Evolutionary conservation across 2,113 vertebrate species (phyloP), one percentile per base, ranked within the genome.

Genomic region (Halichoeres trimaculatus): DNA sequence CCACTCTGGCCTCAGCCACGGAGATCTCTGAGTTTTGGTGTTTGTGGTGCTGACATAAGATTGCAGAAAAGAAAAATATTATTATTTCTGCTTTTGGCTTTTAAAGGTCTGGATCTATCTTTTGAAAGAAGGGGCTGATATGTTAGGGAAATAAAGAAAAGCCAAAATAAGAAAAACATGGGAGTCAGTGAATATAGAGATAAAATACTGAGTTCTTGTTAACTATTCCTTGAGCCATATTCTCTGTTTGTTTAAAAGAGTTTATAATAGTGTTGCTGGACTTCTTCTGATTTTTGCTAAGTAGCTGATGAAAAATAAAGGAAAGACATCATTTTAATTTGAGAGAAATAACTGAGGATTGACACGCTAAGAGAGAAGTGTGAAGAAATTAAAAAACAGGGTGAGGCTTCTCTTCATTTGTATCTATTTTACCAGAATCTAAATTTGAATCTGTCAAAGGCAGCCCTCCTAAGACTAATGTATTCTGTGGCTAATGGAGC

Each of bases 401-500:
- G 40, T 40, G 43, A 70, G 41, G 74, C 40, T 13, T 86, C 70
- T 52, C 48, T 70, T 81, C 36, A 63, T 77, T 85, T 73, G 60
- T 58, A 71, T 85, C 63, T 85, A 68, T 83, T 90, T 84, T 48
- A 86, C 70, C 65, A 83, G 75, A 84, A 76, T 81, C 80, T 73
- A 70, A 85, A 86, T 84, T 80, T 74, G 82, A 85, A 87, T 85
- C 72, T 78, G 77, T 90, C 81, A 79, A 80, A 84, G 70, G 78
- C 79, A 80, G 75, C 75, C 76, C 55, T 87, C 59, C 66, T 84
- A 83, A 83, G 69, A 91, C 77, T 91, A 90, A 93, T 92, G 84
- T 83, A 89, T 92, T 90, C 88, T 74, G 87, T 86, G 82, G 73
- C 87, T 92, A 91, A 90, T 91, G 88, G 85, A 84, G 85, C 85